These are phyloP conservation scores for Pheosia tremula DNA, from an alignment of 2,888 invertebrate genomes.

Conservation along the genomic window DNA sequence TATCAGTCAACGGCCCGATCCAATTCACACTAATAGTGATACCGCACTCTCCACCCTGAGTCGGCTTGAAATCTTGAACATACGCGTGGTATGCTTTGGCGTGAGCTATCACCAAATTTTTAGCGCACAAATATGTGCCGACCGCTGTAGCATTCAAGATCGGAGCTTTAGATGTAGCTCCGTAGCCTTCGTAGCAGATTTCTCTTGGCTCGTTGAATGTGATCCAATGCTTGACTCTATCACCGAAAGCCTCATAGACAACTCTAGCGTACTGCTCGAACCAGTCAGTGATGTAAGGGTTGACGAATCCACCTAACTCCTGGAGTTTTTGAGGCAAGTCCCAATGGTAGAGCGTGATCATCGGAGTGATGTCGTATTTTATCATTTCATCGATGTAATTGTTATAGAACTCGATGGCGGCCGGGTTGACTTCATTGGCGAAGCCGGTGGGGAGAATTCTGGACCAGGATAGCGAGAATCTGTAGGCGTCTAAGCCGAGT, in stretches of 20 bases:
- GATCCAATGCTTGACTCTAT: slow-evolving; percentile 80
- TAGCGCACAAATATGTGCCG: slow-evolving; percentile 77
- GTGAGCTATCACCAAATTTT: slow-evolving; percentile 81
- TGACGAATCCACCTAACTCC: slow-evolving; percentile 79
- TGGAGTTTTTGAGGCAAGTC: slow-evolving; percentile 81
- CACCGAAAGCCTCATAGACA: slow-evolving; percentile 70
- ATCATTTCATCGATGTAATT: slow-evolving; percentile 85
- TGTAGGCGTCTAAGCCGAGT: slow-evolving; percentile 73
- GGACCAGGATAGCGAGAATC: slow-evolving; percentile 86
- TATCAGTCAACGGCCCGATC: slow-evolving; percentile 54
- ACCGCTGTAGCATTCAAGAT: slow-evolving; percentile 63
- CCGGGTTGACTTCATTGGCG: slow-evolving; percentile 76
- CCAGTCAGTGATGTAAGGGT: slow-evolving; percentile 66
- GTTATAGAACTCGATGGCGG: slow-evolving; percentile 87
- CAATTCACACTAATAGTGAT: slow-evolving; percentile 48
- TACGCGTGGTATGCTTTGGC: slow-evolving; percentile 71
- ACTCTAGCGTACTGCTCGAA: slow-evolving; percentile 76
- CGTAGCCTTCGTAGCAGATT: slow-evolving; percentile 70
- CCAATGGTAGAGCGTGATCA: slow-evolving; percentile 83
- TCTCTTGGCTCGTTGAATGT: slow-evolving; percentile 84
- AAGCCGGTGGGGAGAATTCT: slow-evolving; percentile 85
- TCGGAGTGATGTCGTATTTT: slow-evolving; percentile 84
- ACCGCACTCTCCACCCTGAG: slow-evolving; percentile 47
- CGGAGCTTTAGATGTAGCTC: slow-evolving; percentile 52
- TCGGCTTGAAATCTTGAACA: slow-evolving; percentile 52